Percentiles rank a stretch among this genome's conserved stretches.
Evolutionary conservation across 37 sponge, comb jelly and placozoan genomes (phyloP).

Genomic region (Spongilla lacustris): DNA sequence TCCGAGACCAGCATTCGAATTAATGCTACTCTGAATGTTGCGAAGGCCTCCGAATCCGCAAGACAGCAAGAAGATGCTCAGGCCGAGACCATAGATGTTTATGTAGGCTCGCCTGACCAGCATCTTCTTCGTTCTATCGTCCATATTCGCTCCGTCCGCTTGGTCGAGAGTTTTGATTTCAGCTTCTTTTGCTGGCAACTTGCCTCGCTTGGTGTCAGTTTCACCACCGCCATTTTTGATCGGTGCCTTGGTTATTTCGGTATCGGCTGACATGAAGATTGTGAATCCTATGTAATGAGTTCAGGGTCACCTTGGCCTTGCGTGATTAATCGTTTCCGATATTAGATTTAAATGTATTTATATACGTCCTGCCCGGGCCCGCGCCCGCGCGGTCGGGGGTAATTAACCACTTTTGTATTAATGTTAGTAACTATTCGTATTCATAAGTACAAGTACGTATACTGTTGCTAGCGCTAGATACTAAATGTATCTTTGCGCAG

Average conservation of each 20-base stretch:
- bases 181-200: too few relatives aligned
- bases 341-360: too few relatives aligned
- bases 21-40: slow-evolving; percentile 33
- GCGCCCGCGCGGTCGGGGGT: too few relatives aligned
- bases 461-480: too few relatives aligned
- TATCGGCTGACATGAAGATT: background rate
- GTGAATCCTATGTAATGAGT: background rate
- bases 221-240: background rate
- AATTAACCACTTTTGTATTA: too few relatives aligned
- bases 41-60: background rate
- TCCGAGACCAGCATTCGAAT: slow-evolving; percentile 22
- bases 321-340: too few relatives aligned
- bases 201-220: background rate
- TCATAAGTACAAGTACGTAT: too few relatives aligned
- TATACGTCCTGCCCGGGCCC: too few relatives aligned
- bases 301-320: background rate
- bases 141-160: background rate
- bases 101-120: slow-evolving; percentile 9
- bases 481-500: too few relatives aligned
- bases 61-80: background rate
- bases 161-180: background rate
- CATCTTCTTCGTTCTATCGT: background rate
- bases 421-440: too few relatives aligned
- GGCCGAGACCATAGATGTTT: slow-evolving; percentile 30
- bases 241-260: background rate